These are phyloP conservation scores for Erannis defoliaria DNA, from an alignment of 2,888 invertebrate species.

Conservation along the genomic window DNA sequence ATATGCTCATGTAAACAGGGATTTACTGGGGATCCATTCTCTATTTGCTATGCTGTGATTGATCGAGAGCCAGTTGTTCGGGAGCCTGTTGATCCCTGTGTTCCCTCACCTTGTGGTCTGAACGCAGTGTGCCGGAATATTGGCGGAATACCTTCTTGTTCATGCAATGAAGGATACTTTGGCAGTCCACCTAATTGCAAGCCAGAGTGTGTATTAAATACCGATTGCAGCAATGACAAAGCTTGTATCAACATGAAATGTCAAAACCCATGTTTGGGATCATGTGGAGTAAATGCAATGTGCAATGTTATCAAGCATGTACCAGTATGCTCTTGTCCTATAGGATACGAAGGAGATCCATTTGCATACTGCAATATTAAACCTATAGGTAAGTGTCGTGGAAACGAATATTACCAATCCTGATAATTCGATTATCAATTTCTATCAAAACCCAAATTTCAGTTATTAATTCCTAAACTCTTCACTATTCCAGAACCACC, in stretches of 20 bases:
- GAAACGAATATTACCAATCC: background rate
- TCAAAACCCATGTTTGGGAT: slow-evolving; percentile 91
- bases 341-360: slow-evolving; percentile 91
- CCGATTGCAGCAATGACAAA: slow-evolving; percentile 90
- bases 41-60: slow-evolving; percentile 73
- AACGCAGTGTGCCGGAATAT: slow-evolving; percentile 88
- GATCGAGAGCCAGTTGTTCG: slow-evolving; percentile 60
- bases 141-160: slow-evolving; percentile 87
- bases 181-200: slow-evolving; percentile 92
- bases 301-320: slow-evolving; percentile 92
- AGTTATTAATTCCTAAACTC: background rate
- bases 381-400: slow-evolving; percentile 68
- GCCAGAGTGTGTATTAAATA: slow-evolving; percentile 90
- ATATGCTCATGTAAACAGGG: slow-evolving; percentile 89
- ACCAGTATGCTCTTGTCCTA: slow-evolving; percentile 90
- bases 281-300: slow-evolving; percentile 90
- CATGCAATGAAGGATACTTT: slow-evolving; percentile 88
- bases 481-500: slow-evolving; percentile 63
- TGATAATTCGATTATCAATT: background rate
- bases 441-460: no score
- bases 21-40: slow-evolving; percentile 88
- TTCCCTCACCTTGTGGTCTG: slow-evolving; percentile 92
- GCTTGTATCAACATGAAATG: slow-evolving; percentile 93
- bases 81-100: slow-evolving; percentile 86
- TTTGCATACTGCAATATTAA: slow-evolving; percentile 89